Conservation (phyloP, 2,888 invertebrate genomes). For the Acanthosepion pharaonis region DNA sequence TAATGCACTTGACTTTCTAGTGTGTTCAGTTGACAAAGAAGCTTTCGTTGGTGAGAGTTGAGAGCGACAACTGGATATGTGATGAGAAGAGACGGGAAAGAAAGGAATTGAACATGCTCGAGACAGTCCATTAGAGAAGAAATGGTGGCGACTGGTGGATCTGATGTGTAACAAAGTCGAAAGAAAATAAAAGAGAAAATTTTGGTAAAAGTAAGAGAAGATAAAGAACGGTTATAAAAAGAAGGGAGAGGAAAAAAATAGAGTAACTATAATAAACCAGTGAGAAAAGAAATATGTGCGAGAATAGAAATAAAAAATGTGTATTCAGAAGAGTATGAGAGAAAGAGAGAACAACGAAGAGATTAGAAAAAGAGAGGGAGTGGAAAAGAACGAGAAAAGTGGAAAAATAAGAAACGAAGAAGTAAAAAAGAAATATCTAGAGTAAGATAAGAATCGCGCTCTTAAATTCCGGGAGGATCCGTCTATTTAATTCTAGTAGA, state of each 20-base stretch:
- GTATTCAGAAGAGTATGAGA: background rate
- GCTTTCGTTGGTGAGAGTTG: constrained; percentile 10
- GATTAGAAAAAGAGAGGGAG: background rate
- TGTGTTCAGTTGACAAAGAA: background rate
- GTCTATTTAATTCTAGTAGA: too few relatives aligned
- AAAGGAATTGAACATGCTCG: background rate
- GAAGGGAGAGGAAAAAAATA: background rate
- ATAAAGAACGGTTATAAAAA: too few relatives aligned
- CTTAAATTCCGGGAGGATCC: too few relatives aligned
- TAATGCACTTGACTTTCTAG: background rate
- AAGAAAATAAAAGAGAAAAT: background rate
- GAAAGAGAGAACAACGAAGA: background rate
- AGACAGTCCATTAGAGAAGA: background rate
- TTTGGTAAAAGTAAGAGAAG: background rate
- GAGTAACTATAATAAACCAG: background rate
- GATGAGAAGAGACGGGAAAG: background rate
- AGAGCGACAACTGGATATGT: background rate
- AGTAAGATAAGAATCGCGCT: too few relatives aligned
- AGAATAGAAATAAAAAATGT: too few relatives aligned
- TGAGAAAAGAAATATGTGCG: too few relatives aligned
- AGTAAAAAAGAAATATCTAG: background rate
- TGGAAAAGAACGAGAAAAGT: background rate
- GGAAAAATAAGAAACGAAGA: background rate
- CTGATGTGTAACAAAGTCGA: background rate
- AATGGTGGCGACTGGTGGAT: too few relatives aligned